phyloP scores from a whole-genome alignment of 2,113 vertebrate species.

The Orthochromis indermauri region DNA sequence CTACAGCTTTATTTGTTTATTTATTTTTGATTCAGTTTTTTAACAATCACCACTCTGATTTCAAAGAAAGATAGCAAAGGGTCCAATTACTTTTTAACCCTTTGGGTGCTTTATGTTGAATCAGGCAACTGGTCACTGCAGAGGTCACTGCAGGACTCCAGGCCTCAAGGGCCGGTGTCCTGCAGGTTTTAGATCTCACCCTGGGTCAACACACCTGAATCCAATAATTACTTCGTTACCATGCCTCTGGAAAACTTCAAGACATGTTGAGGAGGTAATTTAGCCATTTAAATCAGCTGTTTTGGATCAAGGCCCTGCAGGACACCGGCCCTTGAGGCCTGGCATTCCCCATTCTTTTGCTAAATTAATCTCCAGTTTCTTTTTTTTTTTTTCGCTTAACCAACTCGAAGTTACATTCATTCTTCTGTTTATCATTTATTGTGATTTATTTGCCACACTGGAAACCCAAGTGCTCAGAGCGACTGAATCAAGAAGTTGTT shows the following conservation, averaged over 20 bases:
- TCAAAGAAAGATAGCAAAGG: not conserved
- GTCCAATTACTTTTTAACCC: not conserved
- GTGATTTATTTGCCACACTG: not conserved
- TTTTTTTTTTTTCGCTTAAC: not conserved
- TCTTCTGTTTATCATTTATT: fast-evolving
- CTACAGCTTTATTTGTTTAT: not conserved
- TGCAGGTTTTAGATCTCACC: not conserved
- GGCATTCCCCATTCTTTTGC: not conserved
- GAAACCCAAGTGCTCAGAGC: not conserved
- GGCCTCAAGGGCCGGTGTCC: fast-evolving
- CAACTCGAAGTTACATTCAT: fast-evolving
- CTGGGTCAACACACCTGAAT: not conserved
- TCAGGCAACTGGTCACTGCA: not conserved
- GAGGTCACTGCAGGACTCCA: not conserved
- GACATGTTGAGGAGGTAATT: not conserved
- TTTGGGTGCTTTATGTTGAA: not conserved
- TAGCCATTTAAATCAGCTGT: not conserved
- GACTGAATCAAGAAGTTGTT: not conserved
- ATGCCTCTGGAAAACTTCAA: fast-evolving
- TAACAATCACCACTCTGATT: not conserved
- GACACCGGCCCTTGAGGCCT: fast-evolving
- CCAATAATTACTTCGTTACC: not conserved
- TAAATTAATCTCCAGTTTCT: not conserved
- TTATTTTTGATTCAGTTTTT: not conserved
- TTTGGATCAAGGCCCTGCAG: not conserved